These are phyloP conservation scores for Arge pagana DNA, from an alignment of 2,888 invertebrate genomes.

Conservation along the genomic window DNA sequence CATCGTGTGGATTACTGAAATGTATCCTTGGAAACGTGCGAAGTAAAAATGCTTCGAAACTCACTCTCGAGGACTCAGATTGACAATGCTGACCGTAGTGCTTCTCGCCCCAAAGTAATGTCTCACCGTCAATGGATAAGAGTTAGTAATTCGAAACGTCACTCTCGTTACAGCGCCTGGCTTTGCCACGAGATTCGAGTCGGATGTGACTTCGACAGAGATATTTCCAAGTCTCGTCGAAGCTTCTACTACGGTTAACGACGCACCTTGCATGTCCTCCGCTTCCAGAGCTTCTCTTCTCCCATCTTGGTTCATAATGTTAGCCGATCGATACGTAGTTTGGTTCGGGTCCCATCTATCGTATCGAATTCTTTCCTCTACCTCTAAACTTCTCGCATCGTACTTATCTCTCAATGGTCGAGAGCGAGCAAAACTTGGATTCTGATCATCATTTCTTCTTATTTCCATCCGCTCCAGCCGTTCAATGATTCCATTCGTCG, in stretches of 20 bases:
- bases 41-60: slow-evolving; percentile 34
- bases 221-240: slow-evolving; percentile 22
- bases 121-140: slow-evolving; percentile 62
- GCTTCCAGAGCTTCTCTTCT: slow-evolving; percentile 1
- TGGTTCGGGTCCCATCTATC: no score
- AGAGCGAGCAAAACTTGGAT: no score
- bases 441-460: no score
- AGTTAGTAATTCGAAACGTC: slow-evolving; percentile 77
- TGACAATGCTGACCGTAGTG: slow-evolving; percentile 62
- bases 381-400: no score
- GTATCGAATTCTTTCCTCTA: no score
- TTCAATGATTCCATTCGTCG: no score
- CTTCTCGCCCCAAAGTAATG: slow-evolving; percentile 67
- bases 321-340: no score
- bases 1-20: neutral
- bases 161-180: slow-evolving; percentile 53
- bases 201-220: slow-evolving; percentile 43
- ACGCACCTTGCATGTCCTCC: slow-evolving; percentile 1
- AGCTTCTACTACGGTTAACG: slow-evolving; percentile 5
- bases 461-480: no score
- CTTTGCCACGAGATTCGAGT: slow-evolving; percentile 42
- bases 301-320: no score
- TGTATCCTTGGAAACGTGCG: neutral
- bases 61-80: slow-evolving; percentile 64
- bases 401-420: no score